Conservation (phyloP, 1,140 invertebrate genomes). For the Bicyclus anynana region DNA sequence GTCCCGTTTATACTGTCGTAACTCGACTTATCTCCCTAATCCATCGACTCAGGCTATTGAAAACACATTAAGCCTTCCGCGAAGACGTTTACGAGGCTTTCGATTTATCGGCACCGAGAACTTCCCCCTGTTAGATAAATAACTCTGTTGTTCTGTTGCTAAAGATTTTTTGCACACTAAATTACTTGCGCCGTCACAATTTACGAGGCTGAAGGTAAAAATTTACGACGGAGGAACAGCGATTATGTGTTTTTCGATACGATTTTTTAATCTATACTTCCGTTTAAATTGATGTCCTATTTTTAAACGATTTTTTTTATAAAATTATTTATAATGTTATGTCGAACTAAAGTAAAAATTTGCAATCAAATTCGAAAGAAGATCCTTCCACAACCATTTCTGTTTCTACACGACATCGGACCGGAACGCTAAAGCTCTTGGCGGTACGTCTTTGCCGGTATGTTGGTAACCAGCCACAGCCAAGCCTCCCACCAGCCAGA, state of each 20-base stretch:
- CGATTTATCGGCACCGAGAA: not conserved
- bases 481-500: too few relatives aligned
- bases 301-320: too few relatives aligned
- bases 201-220: constrained; percentile 2
- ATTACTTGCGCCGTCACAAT: constrained; percentile 4
- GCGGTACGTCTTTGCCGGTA: too few relatives aligned
- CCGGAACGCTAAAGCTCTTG: too few relatives aligned
- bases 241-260: not conserved
- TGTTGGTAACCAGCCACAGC: too few relatives aligned
- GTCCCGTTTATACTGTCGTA: constrained; percentile 1
- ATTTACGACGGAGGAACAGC: constrained; percentile 1
- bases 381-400: too few relatives aligned
- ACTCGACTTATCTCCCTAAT: constrained; percentile 8
- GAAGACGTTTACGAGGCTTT: constrained; percentile 8
- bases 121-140: constrained; percentile 8
- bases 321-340: too few relatives aligned
- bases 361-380: too few relatives aligned
- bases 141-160: constrained; percentile 5
- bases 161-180: constrained; percentile 7
- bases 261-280: not conserved
- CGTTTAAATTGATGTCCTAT: not conserved
- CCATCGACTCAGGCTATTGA: constrained; percentile 6
- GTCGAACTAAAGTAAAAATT: too few relatives aligned
- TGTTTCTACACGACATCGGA: too few relatives aligned
- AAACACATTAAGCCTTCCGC: constrained; percentile 9